A percentile compares a stretch with the other conserved stretches of the same genome.
Conservation (phyloP, 2,888 invertebrate species). For the Ptilodon capucinus region DNA sequence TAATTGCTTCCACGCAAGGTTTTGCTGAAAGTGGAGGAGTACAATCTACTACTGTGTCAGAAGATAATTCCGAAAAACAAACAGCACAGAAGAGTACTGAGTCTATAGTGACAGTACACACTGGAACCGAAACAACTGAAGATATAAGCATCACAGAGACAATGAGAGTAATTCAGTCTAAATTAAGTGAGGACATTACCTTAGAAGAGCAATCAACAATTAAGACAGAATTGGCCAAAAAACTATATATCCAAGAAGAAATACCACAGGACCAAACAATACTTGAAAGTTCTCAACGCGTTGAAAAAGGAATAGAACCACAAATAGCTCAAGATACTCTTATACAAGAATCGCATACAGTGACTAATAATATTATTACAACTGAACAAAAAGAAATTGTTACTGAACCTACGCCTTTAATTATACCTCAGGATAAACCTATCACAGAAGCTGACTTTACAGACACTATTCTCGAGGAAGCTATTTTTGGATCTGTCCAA, state of each 20-base stretch:
- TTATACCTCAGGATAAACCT: background rate
- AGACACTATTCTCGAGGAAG: constrained; percentile 69
- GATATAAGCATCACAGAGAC: background rate
- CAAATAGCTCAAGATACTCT: background rate
- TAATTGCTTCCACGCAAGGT: background rate
- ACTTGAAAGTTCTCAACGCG: background rate
- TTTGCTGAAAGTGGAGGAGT: background rate
- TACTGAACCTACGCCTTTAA: background rate
- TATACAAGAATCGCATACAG: background rate
- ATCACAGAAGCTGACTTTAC: constrained; percentile 41
- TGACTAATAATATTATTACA: constrained; percentile 7
- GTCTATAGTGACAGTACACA: constrained; percentile 2
- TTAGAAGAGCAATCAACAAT: background rate
- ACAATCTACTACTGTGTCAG: background rate
- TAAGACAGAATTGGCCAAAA: background rate
- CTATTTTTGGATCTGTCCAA: constrained; percentile 85
- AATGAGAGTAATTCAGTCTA: background rate
- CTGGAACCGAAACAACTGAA: constrained; percentile 3
- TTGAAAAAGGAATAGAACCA: background rate
- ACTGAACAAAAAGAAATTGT: constrained; percentile 7
- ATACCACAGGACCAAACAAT: background rate
- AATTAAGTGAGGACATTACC: background rate
- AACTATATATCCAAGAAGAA: background rate
- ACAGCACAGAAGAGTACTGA: background rate
- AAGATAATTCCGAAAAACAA: background rate